These are phyloP conservation scores for Semnornis frantzii DNA, from an alignment of 2,113 vertebrate genomes.

Conservation along the genomic window DNA sequence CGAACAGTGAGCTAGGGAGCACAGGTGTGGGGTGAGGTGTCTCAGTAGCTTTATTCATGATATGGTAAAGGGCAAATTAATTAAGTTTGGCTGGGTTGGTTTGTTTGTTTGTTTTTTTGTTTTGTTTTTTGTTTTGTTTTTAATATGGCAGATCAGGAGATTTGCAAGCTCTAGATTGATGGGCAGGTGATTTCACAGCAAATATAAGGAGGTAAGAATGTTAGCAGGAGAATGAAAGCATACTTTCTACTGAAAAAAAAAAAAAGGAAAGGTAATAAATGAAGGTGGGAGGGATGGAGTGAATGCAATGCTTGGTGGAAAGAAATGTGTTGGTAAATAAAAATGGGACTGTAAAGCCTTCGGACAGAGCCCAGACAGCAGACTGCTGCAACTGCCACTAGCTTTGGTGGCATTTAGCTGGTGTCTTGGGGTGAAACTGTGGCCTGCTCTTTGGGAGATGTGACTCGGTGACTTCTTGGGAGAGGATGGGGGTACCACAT, in stretches of 20 bases:
- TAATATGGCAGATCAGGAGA: neutral
- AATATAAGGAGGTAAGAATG: neutral
- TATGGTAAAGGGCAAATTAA: conserved; percentile 37
- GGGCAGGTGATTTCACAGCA: neutral
- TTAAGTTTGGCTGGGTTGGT: neutral
- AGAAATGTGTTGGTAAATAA: neutral
- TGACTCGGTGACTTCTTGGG: neutral
- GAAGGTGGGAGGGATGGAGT: neutral
- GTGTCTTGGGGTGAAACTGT: neutral
- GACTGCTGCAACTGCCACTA: fast-evolving
- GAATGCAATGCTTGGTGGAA: neutral
- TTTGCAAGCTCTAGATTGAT: neutral
- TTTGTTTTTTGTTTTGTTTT: neutral
- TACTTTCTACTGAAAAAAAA: neutral
- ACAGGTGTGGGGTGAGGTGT: neutral
- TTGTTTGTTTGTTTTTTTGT: no score
- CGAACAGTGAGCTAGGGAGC: neutral
- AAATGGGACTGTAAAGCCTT: neutral
- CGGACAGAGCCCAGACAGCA: neutral
- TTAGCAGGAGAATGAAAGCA: neutral
- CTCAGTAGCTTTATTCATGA: neutral
- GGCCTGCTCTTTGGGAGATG: neutral
- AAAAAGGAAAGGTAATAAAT: neutral
- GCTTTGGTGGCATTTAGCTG: neutral
- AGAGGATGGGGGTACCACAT: no score